Evolutionary conservation across 35 echinoderm and acorn worm genomes (phyloP), one percentile per base, ranked within the genome.

Genomic region (Apostichopus japonicus): DNA sequence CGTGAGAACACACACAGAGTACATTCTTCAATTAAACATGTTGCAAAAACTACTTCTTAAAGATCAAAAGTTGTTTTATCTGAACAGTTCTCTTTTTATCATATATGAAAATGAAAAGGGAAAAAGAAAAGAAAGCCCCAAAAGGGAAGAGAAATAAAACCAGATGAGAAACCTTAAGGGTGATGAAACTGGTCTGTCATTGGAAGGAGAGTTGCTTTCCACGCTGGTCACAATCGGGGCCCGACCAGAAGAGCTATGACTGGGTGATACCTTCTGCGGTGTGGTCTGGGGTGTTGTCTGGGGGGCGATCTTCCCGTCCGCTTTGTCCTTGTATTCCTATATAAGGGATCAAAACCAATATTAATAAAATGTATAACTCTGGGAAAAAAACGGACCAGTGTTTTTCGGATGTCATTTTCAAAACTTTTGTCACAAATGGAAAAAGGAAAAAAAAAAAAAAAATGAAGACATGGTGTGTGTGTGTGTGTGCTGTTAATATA

Each of bases 321-420:
- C 96, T 51, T 91, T 88, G 16, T 92, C 93, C 80, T 89, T 91
- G 79, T 91, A 97, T 72, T 92, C 88, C 96, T 97, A 87, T 51
- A 54, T 23, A 79, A 65, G 22, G 51, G 51, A 44, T 44, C 63
- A 67, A 67, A 67, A 67, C 23, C 78, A 87, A 87, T 44, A 44
- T 44, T 44, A 3, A 44, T 44, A 0, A 27, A 44, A 44, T 44
- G 33, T 44, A 4, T 44, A 44, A 44, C 33, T 44, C 33, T 44
- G 33, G 33, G 33, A 44, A 44, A 44, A 44, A 44, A 44, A 44
- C 33, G 33, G 33, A 44, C 33, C 33, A 44, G 33, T 3, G 33
- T 44, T 44, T 44, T 44, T 44, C 33, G 33, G 33, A 44, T 44
- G 33, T 44, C 33, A 44, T 44, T 44, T 44, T 44, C 33, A 44